A percentile compares a stretch with the other conserved stretches of the same genome.
Evolutionary conservation across 1,140 invertebrate genomes (phyloP).

Genomic region (Diorhabda elongata): DNA sequence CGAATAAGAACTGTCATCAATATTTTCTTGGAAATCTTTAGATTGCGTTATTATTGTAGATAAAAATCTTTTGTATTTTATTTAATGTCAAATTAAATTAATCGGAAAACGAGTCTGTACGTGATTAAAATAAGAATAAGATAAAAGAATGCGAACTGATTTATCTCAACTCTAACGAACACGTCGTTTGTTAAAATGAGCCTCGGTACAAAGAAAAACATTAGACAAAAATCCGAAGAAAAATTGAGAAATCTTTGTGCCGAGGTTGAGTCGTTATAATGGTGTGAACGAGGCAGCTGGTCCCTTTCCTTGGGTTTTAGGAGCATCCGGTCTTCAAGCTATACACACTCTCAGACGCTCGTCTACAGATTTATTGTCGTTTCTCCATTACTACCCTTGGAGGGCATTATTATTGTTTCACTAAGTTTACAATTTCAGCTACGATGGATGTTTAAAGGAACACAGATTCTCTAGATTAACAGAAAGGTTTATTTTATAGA

Average conservation of each 20-base stretch:
- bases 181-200: background rate
- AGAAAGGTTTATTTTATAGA: background rate
- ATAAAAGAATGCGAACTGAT: no score
- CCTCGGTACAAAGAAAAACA: background rate
- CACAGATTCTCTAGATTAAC: background rate
- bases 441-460: background rate
- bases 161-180: background rate
- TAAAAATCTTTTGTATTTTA: no score
- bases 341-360: constrained; percentile 12
- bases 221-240: constrained; percentile 1
- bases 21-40: no score
- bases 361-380: constrained; percentile 15
- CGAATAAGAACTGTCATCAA: no score
- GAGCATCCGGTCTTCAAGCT: constrained; percentile 7
- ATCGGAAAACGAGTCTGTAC: no score
- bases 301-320: constrained; percentile 4
- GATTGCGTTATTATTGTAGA: no score
- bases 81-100: no score
- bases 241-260: constrained; percentile 10
- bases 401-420: constrained; percentile 2
- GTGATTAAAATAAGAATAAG: no score
- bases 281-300: constrained; percentile 9
- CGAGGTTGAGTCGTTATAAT: constrained; percentile 10
- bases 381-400: constrained; percentile 2
- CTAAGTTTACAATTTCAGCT: background rate